These are phyloP conservation scores for Syritta pipiens DNA, from an alignment of 2,888 invertebrate species.

Conservation along the genomic window DNA sequence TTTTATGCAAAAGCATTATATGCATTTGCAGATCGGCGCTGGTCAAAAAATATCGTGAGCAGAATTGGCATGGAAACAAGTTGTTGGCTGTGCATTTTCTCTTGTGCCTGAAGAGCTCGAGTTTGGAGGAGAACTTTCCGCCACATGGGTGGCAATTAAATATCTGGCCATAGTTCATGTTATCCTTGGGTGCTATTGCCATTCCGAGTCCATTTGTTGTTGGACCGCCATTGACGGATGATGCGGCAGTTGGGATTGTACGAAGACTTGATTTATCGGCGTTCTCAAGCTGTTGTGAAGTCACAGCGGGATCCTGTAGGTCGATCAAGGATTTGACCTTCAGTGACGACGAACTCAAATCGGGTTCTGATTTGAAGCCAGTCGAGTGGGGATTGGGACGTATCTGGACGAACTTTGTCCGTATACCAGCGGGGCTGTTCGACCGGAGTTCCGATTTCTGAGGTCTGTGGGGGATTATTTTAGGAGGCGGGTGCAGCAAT, in stretches of 20 bases:
- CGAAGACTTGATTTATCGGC: conserved; percentile 24
- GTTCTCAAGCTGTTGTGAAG: conserved; percentile 59
- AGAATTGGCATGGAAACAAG: conserved; percentile 70
- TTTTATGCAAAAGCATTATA: conserved; percentile 70
- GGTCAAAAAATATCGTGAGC: conserved; percentile 68
- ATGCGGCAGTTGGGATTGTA: neutral
- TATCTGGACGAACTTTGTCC: conserved; percentile 40
- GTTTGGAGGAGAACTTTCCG: conserved; percentile 69
- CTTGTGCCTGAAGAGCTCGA: conserved; percentile 71
- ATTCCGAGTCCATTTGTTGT: conserved; percentile 24
- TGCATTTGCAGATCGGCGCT: conserved; percentile 71
- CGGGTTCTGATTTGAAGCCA: conserved; percentile 26
- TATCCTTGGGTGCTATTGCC: conserved; percentile 46
- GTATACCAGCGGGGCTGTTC: conserved; percentile 13
- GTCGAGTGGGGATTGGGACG: conserved; percentile 4
- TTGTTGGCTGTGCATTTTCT: conserved; percentile 70
- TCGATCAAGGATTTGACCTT: conserved; percentile 46
- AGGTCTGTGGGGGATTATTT: neutral
- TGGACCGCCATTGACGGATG: conserved; percentile 5
- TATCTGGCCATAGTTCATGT: conserved; percentile 69
- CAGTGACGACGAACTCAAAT: neutral
- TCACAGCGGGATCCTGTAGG: conserved; percentile 57
- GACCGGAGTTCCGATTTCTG: neutral
- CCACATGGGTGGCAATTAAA: conserved; percentile 71
- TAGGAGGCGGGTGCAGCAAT: conserved; percentile 14